Evolutionary conservation across 2,888 invertebrate species (phyloP), one percentile per base, ranked within the genome.

Genomic region (Aspidiotus rigidus): DNA sequence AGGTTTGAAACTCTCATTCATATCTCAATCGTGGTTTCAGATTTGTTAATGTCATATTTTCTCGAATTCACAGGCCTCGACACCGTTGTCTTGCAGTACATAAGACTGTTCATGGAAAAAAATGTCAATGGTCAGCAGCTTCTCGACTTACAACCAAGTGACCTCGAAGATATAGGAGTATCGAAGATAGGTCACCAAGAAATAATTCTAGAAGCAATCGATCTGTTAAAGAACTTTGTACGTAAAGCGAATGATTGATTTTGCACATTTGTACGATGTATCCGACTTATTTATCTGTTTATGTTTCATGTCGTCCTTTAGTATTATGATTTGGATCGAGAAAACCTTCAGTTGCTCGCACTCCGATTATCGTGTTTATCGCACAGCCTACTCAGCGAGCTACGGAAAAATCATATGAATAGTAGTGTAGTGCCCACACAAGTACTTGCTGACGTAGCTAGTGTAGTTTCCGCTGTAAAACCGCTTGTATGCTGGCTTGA

Each of bases 401-500:
- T 90, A 61, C 79, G 81, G 41, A 80, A 83, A 61, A 80, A 81
- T 74, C 80, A 81, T 60, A 79, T 80, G 62, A 81, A 82, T 74
- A 80, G 80, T 9, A 80, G 82, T 40, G 83, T 85, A 71, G 85
- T 93, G 60, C 86, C 88, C 73, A 91, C 90, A 11, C 86, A 86
- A 79, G 87, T 88, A 69, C 81, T 95, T 75, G 88, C 90, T 44
- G 90, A 91, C 77, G 92, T 95, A 66, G 90, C 93, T 60, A 85
- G 88, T 74, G 86, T 92, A 66, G 86, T 94, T 75, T 85, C 85
- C 62, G 87, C 88, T 59, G 87, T 94, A 55, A 95, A 94, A 78
- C 88, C 89, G 71, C 81, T 97, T 67, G 89, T 92, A 28, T 87
- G 88, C 76, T 97, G 96, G 93, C 82, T 97, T 16, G 93, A 95